phyloP scores from a whole-genome alignment of 1,140 invertebrate genomes.

The honey bee (Apis mellifera) region Amel_HAv3.1 CM009941.2:6894501-6895000 shows the following conservation, averaged over 20 bases:
- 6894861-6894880: neutral
- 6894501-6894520: too few species aligned
- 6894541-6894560: too few species aligned
- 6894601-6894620: too few species aligned
- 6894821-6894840: neutral
- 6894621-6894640: too few species aligned
- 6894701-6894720: neutral
- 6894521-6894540: too few species aligned
- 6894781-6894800: too few species aligned
- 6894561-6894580: too few species aligned
- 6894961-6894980: constrained; percentile 30
- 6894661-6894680: neutral
- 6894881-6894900: neutral
- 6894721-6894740: neutral
- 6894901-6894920: constrained; percentile 12
- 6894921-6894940: constrained; percentile 6
- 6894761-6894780: too few species aligned
- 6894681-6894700: neutral
- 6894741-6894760: too few species aligned
- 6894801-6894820: neutral
- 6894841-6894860: neutral
- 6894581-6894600: too few species aligned
- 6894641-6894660: neutral
- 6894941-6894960: constrained; percentile 5
- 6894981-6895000: constrained; percentile 5